Evolutionary conservation across 2,113 vertebrate genomes (phyloP).

Genomic region (Etheostoma spectabile): DNA sequence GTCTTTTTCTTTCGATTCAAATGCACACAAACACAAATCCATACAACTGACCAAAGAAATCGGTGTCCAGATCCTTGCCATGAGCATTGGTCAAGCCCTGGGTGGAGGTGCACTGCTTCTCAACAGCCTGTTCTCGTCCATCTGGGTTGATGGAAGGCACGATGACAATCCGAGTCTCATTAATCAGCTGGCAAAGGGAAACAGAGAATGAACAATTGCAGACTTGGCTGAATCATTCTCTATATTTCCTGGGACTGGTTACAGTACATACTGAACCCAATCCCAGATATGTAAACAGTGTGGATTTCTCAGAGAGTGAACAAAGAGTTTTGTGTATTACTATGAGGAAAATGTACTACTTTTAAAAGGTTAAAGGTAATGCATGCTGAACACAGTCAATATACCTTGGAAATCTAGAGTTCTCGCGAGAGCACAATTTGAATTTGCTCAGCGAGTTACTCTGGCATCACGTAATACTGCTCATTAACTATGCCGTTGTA

Average conservation of each 20-base stretch:
- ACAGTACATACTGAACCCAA: neutral
- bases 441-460: no score
- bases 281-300: neutral
- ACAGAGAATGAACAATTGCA: constrained; percentile 2
- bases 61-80: constrained; percentile 92
- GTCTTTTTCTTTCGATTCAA: neutral
- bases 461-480: no score
- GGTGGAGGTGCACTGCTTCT: constrained; percentile 90
- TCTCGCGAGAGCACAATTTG: no score
- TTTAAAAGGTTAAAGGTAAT: neutral
- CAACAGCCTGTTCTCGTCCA: constrained; percentile 90
- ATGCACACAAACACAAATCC: neutral
- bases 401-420: no score
- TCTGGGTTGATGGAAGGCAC: constrained; percentile 97
- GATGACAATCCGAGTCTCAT: constrained; percentile 93
- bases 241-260: neutral
- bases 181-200: constrained; percentile 86
- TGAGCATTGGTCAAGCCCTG: constrained; percentile 86
- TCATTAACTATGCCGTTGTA: no score
- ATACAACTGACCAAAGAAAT: constrained; percentile 90
- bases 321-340: neutral
- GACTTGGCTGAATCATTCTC: neutral
- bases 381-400: neutral
- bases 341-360: neutral
- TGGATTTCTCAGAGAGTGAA: neutral